Evolutionary conservation across 2,888 invertebrate species (phyloP), one percentile per base, ranked within the genome.

Genomic region (Cerceris rybyensis): DNA sequence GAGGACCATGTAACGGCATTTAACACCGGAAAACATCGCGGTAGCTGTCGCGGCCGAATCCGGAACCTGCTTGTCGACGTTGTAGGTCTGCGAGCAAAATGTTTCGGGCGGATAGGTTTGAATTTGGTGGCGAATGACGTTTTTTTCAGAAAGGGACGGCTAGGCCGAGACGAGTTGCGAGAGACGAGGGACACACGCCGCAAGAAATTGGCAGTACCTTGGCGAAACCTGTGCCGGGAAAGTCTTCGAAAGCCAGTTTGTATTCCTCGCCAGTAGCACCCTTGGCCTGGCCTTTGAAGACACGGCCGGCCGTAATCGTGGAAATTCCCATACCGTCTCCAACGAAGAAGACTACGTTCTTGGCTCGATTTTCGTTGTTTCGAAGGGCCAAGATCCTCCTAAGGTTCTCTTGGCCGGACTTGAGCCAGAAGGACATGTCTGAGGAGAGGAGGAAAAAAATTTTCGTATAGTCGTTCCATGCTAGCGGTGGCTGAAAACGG

Each of bases 21-120:
- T 96, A 0, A 94, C 93, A 0, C 96, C 96, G 68, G 94, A 93
- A 83, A 95, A 94, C 87, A 95, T 93, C 1, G 95, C 95, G 0
- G 96, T 96, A 0, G 95, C 96, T 0, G 96, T 95, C 2, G 94
- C 95, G 1, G 96, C 96, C 2, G 95, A 95, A 87, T 96, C 96
- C 0, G 96, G 94, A 13, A 95, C 95, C 91, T 96, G 96, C 73
- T 93, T 94, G 88, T 96, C 95, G n/a, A 94, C 93, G 83, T 95
- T 95, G 91, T 96, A 96, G 0, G 96, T 96, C 95, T 95, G 70
- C 8, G 78, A 82, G 49, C 28, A 50, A 49, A 46, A 6, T 11
- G 11, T 13, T 1, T n/a, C 17, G 46, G 6, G 46, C 16, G 7
- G 28, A 28, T 28, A 28, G 2, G 2, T 28, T 28, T 28, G 28